Conservation (phyloP, 30 jellyfish, hydroid and myxozoan genomes). For the Cassiopea andromeda region DNA sequence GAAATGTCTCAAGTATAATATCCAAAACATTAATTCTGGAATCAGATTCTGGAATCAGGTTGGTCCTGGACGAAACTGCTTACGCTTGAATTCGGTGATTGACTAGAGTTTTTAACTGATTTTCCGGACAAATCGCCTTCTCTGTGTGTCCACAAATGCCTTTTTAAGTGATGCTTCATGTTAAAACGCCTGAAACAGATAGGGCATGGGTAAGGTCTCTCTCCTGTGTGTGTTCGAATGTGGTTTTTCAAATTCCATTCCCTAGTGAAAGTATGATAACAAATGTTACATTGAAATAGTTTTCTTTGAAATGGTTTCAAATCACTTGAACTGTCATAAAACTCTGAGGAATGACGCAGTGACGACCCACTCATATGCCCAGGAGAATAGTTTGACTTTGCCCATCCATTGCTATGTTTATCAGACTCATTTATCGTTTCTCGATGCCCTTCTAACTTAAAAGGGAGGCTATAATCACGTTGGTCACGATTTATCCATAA, state of each 20-base stretch:
- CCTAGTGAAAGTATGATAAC: conserved; percentile 45
- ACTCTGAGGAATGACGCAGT: neutral
- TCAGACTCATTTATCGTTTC: neutral
- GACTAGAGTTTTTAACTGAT: neutral
- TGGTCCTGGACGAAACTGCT: neutral
- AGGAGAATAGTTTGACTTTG: neutral
- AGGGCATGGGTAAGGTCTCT: conserved; percentile 53
- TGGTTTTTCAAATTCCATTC: conserved; percentile 60
- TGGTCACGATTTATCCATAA: neutral
- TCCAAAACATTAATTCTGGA: too few species aligned
- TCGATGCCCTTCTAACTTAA: neutral
- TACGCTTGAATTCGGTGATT: neutral
- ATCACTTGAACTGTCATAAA: neutral
- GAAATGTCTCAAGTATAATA: too few species aligned
- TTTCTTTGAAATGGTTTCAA: neutral
- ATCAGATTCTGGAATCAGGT: neutral
- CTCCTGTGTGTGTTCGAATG: conserved; percentile 66
- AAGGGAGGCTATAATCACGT: neutral
- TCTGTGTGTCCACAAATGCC: conserved; percentile 48
- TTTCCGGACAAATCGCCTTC: neutral
- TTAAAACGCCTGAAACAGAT: conserved; percentile 38
- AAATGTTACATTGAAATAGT: conserved; percentile 28
- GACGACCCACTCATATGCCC: neutral
- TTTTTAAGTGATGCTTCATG: conserved; percentile 62
- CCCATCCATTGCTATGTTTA: neutral